phyloP scores from a whole-genome alignment of 2,888 invertebrate genomes.

The Amorpha juglandis region DNA sequence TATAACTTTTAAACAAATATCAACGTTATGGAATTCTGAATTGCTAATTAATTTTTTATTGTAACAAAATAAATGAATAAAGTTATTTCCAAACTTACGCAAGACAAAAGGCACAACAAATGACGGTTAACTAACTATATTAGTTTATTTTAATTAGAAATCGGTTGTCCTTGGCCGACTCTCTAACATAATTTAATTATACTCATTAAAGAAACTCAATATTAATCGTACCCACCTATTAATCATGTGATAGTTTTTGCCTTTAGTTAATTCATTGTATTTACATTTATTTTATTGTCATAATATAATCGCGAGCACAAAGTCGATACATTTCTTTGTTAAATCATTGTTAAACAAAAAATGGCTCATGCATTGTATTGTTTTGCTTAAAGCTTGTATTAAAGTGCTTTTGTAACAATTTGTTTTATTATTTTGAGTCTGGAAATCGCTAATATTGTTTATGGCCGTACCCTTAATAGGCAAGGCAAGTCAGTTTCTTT shows the following conservation, averaged over 20 bases:
- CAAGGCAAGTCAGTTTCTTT: too few relatives aligned
- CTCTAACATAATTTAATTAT: constrained; percentile 5
- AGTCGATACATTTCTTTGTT: constrained; percentile 6
- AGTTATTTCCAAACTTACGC: not conserved
- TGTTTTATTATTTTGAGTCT: constrained; percentile 9
- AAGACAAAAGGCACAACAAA: not conserved
- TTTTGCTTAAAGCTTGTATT: constrained; percentile 38
- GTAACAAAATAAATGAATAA: not conserved
- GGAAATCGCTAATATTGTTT: not conserved
- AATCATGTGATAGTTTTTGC: constrained; percentile 50
- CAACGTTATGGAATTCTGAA: not conserved
- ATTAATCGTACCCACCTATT: constrained; percentile 45
- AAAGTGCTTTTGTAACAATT: constrained; percentile 32
- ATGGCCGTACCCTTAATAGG: too few relatives aligned
- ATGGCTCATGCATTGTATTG: constrained; percentile 28
- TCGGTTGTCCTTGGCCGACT: not conserved
- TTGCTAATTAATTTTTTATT: not conserved
- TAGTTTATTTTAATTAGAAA: not conserved
- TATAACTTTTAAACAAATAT: too few relatives aligned
- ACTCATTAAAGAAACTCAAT: constrained; percentile 20
- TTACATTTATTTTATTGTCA: constrained; percentile 20
- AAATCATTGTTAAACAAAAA: constrained; percentile 11
- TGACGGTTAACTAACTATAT: not conserved
- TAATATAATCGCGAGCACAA: constrained; percentile 2
- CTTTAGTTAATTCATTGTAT: constrained; percentile 36